A percentile compares a stretch with the other conserved stretches of the same genome.
Evolutionary conservation across 2,797 vertebrate genomes (phyloP).

Genomic region (Corythornis leucogaster): DNA sequence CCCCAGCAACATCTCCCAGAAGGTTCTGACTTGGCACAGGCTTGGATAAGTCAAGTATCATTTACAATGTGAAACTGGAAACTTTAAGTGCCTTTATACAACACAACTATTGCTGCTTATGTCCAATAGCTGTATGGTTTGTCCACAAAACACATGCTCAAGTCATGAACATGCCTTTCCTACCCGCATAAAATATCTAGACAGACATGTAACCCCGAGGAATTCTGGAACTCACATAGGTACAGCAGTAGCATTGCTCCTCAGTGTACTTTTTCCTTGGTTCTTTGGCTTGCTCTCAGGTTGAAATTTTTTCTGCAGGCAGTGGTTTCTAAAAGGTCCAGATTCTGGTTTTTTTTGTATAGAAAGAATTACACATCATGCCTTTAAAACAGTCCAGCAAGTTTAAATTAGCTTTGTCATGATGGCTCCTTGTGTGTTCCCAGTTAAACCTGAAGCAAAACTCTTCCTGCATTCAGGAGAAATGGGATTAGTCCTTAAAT

Average conservation of each 20-base stretch:
- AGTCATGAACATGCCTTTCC: not conserved
- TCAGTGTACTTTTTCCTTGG: not conserved
- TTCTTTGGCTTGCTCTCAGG: not conserved
- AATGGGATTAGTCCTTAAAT: not conserved
- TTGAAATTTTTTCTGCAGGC: not conserved
- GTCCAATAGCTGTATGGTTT: not conserved
- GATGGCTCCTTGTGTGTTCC: not conserved
- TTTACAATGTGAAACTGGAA: not conserved
- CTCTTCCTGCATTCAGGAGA: not conserved
- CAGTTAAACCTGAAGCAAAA: not conserved
- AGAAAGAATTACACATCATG: not conserved
- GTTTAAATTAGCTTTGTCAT: not conserved
- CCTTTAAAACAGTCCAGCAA: not conserved
- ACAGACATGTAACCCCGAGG: not conserved
- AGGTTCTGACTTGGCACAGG: not conserved
- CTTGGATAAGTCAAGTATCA: not conserved
- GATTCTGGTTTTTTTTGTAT: not conserved
- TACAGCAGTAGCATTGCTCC: not conserved
- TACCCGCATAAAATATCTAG: not conserved
- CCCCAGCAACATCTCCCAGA: not conserved
- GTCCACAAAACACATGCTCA: not conserved
- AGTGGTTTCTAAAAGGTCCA: not conserved
- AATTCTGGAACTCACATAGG: not conserved
- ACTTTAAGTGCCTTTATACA: not conserved
- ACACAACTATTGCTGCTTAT: not conserved